Percentiles rank a stretch among this genome's conserved stretches.
These are phyloP conservation scores for Dolichomitus sp. DNA, from an alignment of 2,888 invertebrate species.

Conservation along the genomic window DNA sequence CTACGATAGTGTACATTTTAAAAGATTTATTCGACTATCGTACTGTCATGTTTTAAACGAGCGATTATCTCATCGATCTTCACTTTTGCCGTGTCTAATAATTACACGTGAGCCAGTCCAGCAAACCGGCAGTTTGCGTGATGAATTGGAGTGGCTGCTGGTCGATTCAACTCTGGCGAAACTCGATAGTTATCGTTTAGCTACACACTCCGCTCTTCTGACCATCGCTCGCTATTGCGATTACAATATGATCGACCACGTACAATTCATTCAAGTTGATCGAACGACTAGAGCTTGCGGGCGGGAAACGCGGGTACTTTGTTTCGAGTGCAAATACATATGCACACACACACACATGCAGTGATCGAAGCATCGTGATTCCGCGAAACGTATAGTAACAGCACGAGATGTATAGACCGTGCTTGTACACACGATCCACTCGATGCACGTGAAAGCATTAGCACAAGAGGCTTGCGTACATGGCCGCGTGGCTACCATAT, in stretches of 20 bases:
- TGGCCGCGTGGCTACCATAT: slow-evolving; percentile 18
- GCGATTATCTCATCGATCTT: not conserved
- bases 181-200: slow-evolving; percentile 26
- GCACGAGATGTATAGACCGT: not conserved
- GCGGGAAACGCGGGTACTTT: slow-evolving; percentile 49
- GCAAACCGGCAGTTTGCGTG: not conserved
- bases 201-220: not conserved
- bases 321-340: slow-evolving; percentile 35
- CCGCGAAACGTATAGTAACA: not conserved
- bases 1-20: not conserved
- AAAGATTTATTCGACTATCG: not conserved
- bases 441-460: slow-evolving; percentile 60
- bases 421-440: slow-evolving; percentile 40
- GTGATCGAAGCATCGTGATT: slow-evolving; percentile 29
- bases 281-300: slow-evolving; percentile 44
- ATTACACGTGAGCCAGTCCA: not conserved
- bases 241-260: slow-evolving; percentile 37
- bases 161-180: not conserved
- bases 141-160: not conserved
- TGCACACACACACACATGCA: not conserved
- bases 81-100: not conserved
- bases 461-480: slow-evolving; percentile 52
- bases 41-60: not conserved
- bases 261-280: slow-evolving; percentile 52
- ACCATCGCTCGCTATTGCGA: not conserved